These are phyloP conservation scores for Microtus pennsylvanicus DNA, from an alignment of 2,113 vertebrate genomes.

Conservation along the genomic window DNA sequence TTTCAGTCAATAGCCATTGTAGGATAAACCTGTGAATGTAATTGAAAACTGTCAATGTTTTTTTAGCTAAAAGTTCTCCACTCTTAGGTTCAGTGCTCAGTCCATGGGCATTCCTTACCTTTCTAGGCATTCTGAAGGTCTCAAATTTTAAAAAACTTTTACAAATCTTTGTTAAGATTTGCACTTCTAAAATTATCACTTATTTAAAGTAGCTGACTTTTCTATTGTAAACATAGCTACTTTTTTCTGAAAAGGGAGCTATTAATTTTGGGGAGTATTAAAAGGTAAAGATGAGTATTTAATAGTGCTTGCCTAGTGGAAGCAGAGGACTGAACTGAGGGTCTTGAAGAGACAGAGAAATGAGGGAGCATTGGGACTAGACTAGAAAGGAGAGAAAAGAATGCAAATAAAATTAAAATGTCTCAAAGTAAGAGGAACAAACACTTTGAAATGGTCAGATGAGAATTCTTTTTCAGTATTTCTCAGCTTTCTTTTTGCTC, in stretches of 20 bases:
- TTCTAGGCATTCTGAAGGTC: background rate
- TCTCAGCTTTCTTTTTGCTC: conserved; percentile 54
- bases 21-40: background rate
- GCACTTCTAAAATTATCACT: background rate
- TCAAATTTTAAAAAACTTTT: background rate
- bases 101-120: background rate
- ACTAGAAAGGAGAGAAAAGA: background rate
- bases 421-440: background rate
- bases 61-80: background rate
- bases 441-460: conserved; percentile 55
- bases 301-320: background rate
- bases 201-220: background rate
- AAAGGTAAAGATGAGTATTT: background rate
- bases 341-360: background rate
- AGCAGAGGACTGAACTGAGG: background rate
- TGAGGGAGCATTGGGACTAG: background rate
- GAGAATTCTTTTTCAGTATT: conserved; percentile 30
- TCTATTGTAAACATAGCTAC: background rate
- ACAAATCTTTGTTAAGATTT: background rate
- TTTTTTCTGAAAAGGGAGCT: background rate
- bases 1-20: background rate
- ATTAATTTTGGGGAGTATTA: background rate
- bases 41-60: background rate
- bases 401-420: conserved; percentile 2
- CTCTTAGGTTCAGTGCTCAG: background rate